Conservation (phyloP, 2,797 vertebrate genomes). For the Poecilia wingei region DNA sequence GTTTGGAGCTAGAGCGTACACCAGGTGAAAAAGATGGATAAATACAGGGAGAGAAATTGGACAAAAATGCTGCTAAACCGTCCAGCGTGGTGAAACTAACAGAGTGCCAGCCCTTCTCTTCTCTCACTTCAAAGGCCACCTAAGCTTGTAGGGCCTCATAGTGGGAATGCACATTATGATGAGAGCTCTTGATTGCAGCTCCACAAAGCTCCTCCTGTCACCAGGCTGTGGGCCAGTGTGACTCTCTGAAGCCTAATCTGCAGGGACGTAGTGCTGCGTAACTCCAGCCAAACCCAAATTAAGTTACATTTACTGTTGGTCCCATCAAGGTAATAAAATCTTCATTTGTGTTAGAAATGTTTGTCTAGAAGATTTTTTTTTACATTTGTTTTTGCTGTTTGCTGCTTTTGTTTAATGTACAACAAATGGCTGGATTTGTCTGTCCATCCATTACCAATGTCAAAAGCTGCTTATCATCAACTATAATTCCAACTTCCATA, state of each 20-base stretch:
- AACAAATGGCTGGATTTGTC: background rate
- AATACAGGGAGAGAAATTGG: constrained; percentile 16
- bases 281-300: constrained; percentile 51
- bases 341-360: constrained; percentile 22
- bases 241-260: constrained; percentile 71
- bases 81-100: constrained; percentile 43
- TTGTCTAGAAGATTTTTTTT: constrained; percentile 5
- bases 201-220: constrained; percentile 71
- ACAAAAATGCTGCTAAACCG: constrained; percentile 16
- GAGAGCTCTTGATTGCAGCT: constrained; percentile 70
- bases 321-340: constrained; percentile 31
- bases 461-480: background rate
- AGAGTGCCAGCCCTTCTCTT: constrained; percentile 61
- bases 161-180: constrained; percentile 68
- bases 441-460: background rate
- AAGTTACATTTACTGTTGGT: constrained; percentile 50
- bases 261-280: constrained; percentile 53
- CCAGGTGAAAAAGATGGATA: constrained; percentile 16
- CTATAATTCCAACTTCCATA: background rate
- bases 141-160: constrained; percentile 64
- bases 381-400: background rate
- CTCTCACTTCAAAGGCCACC: constrained; percentile 73
- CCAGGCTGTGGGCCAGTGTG: constrained; percentile 55
- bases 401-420: background rate
- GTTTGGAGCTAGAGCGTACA: constrained; percentile 12